Base-by-base conservation (phyloP, 2,113 vertebrate genomes). In the Oryzias melastigma region DNA sequence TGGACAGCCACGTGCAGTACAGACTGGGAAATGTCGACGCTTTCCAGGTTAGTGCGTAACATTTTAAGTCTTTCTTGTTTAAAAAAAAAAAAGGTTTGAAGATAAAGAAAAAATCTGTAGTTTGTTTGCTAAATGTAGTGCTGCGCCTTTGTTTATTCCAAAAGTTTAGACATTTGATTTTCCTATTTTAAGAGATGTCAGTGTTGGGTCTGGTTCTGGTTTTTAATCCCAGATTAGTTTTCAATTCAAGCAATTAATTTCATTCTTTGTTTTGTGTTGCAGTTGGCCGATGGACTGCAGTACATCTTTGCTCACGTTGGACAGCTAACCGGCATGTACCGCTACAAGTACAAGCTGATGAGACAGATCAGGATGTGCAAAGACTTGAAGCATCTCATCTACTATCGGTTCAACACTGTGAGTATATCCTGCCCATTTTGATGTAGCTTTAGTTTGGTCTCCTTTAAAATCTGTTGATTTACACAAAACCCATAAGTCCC, bases 361-460 rank as follows among this genome's bases (percentile, higher is more conserved):
- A 91, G 98, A 78, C 98, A 99, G 85, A 99, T 99, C 76, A 91
- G 98, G 2, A 99, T 99, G 98, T 99, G 98, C 93, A 99, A 99
- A 83, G 98, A 99, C 87, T 85, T 99, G 81, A 99, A 99, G 69
- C 98, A 99, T 87, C 95, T 99, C 48, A 96, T 99, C 86, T 99
- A 99, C 85, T 99, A 99, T 86, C 92, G 98, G 52, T 99, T 99
- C 85, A 99, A 99, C 82, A 99, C 98, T 0, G 98, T 99, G 50
- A 93, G 95, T 73, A 46, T 47, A 58, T 14, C 1, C 19, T 2
- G 22, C 22, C 2, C 3, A 17, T 16, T 3, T 4, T 25, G 16
- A 7, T 20, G 3, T 16, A 42, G 20, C n/a, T 46, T 45, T 45
- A 5, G 17, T 8, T 46, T n/a, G 6, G 44, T 46, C 44, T 8